Evolutionary conservation across 92 coral and sea anemone species (phyloP).

Genomic region (Epizoanthus rinbou): DNA sequence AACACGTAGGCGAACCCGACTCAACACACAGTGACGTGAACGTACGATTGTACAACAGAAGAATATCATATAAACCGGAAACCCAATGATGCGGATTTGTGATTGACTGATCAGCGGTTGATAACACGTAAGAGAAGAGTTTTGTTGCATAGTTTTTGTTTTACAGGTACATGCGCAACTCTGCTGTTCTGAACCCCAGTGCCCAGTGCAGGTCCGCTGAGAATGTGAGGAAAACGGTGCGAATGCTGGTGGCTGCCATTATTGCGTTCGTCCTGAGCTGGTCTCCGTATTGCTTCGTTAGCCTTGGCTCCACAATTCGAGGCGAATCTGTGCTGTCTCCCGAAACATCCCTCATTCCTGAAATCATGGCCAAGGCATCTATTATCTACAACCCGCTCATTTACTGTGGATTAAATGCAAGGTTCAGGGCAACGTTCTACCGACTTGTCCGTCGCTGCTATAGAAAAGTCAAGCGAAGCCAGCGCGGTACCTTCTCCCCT

Average conservation of each 20-base stretch:
- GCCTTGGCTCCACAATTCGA: slow-evolving; percentile 51
- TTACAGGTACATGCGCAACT: slow-evolving; percentile 4
- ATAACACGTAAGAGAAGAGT: too few relatives aligned
- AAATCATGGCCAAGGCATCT: slow-evolving; percentile 69
- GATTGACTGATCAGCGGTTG: neutral
- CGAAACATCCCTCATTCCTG: slow-evolving; percentile 62
- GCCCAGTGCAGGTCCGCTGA: slow-evolving; percentile 46
- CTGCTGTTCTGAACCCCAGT: slow-evolving; percentile 38
- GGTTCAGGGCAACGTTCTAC: slow-evolving; percentile 48
- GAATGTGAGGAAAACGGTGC: slow-evolving; percentile 31
- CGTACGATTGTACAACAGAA: too few relatives aligned
- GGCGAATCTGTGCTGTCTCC: slow-evolving; percentile 45
- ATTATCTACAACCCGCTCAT: slow-evolving; percentile 72
- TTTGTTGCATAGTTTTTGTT: neutral
- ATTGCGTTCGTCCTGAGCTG: slow-evolving; percentile 63
- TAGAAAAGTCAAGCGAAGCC: neutral
- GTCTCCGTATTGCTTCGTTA: slow-evolving; percentile 72
- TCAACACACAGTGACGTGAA: too few relatives aligned
- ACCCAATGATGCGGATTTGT: too few relatives aligned
- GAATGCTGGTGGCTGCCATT: slow-evolving; percentile 53
- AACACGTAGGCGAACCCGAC: too few relatives aligned
- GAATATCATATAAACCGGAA: too few relatives aligned
- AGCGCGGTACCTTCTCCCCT: too few relatives aligned
- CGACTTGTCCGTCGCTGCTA: neutral
- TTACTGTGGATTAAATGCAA: slow-evolving; percentile 49